Evolutionary conservation across 2,888 invertebrate species (phyloP).

Genomic region (Drosophila tripunctata): DNA sequence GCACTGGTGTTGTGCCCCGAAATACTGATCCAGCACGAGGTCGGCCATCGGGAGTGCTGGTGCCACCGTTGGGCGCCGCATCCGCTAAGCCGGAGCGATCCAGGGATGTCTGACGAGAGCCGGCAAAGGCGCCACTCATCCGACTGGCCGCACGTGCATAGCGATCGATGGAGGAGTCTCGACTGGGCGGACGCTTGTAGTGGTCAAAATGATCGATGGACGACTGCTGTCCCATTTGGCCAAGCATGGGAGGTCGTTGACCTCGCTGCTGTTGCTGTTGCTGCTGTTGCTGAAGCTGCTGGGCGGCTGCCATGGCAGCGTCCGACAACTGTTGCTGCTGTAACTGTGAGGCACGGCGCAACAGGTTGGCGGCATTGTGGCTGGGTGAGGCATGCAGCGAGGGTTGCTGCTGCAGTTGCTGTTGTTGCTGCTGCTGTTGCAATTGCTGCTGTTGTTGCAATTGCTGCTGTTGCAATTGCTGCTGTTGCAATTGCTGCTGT

Average conservation of each 20-base stretch:
- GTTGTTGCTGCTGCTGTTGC: slow-evolving; percentile 41
- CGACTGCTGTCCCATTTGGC: slow-evolving; percentile 85
- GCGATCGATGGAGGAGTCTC: slow-evolving; percentile 93
- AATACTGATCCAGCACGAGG: slow-evolving; percentile 86
- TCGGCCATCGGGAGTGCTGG: slow-evolving; percentile 74
- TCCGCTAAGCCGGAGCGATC: slow-evolving; percentile 86
- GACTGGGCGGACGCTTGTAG: slow-evolving; percentile 95
- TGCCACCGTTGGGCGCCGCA: slow-evolving; percentile 50
- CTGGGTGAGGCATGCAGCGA: slow-evolving; percentile 49
- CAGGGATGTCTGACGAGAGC: slow-evolving; percentile 91
- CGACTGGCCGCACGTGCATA: slow-evolving; percentile 89
- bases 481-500: slow-evolving; percentile 65
- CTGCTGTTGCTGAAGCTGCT: slow-evolving; percentile 82
- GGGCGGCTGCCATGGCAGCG: slow-evolving; percentile 64
- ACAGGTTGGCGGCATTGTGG: slow-evolving; percentile 63
- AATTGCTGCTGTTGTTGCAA: slow-evolving; percentile 63
- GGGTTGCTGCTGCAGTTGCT: slow-evolving; percentile 48
- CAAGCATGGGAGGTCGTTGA: slow-evolving; percentile 86
- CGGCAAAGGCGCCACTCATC: slow-evolving; percentile 85
- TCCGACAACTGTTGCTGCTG: slow-evolving; percentile 49
- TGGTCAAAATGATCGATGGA: slow-evolving; percentile 97
- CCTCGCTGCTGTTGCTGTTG: slow-evolving; percentile 76
- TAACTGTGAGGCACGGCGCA: slow-evolving; percentile 73
- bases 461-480: slow-evolving; percentile 51
- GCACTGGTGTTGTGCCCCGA: slow-evolving; percentile 84